Evolutionary conservation across 2,113 vertebrate species (phyloP).

Genomic region (Otus sunia): DNA sequence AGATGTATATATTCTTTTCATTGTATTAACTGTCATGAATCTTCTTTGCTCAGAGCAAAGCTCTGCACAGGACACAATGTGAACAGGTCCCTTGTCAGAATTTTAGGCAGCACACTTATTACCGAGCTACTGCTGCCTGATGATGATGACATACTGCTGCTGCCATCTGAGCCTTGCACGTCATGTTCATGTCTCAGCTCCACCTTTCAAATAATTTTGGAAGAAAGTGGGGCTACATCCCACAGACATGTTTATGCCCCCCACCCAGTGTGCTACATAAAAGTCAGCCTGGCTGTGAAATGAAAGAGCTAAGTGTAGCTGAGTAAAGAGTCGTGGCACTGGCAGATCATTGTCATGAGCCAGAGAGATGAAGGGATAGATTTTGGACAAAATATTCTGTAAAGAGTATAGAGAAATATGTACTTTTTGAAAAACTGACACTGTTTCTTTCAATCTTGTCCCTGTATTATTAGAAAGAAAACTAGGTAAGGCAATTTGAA

Average conservation of each 20-base stretch:
- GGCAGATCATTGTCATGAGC: background rate
- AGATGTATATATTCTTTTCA: background rate
- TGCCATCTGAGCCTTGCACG: background rate
- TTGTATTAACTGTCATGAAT: background rate
- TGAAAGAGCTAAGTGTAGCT: background rate
- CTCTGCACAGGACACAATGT: accelerated
- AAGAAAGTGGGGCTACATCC: background rate
- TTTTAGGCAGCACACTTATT: background rate
- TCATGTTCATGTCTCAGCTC: background rate
- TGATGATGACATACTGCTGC: background rate
- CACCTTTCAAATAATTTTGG: background rate
- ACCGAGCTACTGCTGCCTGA: background rate
- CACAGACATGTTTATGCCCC: background rate
- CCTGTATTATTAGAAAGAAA: background rate
- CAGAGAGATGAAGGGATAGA: background rate
- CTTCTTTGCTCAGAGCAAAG: background rate
- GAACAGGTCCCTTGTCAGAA: background rate
- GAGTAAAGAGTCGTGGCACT: background rate
- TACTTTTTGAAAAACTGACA: background rate
- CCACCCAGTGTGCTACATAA: background rate
- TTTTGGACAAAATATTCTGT: background rate
- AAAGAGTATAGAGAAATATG: background rate
- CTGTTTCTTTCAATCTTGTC: background rate
- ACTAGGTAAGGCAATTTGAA: background rate
- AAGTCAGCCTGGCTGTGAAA: background rate